phyloP scores from a whole-genome alignment of 2,113 vertebrate genomes.

The Stictonetta naevosa region DNA sequence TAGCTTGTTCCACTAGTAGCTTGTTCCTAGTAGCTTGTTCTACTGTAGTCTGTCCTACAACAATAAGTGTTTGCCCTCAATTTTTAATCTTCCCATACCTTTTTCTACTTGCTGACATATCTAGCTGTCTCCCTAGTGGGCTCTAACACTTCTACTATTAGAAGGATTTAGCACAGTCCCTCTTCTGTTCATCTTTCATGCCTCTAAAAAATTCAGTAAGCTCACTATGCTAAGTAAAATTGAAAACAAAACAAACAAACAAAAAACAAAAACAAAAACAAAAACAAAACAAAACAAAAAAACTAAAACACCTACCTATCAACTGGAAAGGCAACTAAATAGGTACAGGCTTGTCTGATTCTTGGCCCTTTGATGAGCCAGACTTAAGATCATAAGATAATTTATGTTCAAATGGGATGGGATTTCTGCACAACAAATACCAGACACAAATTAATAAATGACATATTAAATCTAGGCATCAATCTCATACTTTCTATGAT shows the following conservation, averaged over 20 bases:
- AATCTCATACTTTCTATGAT: not conserved
- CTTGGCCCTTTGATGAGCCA: not conserved
- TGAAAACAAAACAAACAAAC: not conserved
- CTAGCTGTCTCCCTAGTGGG: not conserved
- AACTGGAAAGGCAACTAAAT: not conserved
- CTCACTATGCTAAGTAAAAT: not conserved
- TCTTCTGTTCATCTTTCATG: not conserved
- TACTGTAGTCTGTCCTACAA: not conserved
- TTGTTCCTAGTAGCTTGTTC: not conserved
- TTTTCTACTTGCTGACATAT: not conserved
- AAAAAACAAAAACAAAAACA: too few relatives aligned
- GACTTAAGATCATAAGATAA: not conserved
- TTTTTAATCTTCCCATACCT: not conserved
- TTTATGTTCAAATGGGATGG: not conserved
- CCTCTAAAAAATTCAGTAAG: not conserved
- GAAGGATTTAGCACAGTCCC: not conserved
- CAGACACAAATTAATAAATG: not conserved
- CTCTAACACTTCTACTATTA: not conserved
- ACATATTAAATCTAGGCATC: not conserved
- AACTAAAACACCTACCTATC: not conserved
- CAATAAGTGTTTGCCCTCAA: rapidly evolving
- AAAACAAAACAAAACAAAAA: not conserved
- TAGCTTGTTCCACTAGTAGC: not conserved
- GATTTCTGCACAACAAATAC: not conserved
- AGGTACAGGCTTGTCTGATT: not conserved